Conservation (phyloP, 1,140 invertebrate genomes). For the Chionoecetes opilio region DNA sequence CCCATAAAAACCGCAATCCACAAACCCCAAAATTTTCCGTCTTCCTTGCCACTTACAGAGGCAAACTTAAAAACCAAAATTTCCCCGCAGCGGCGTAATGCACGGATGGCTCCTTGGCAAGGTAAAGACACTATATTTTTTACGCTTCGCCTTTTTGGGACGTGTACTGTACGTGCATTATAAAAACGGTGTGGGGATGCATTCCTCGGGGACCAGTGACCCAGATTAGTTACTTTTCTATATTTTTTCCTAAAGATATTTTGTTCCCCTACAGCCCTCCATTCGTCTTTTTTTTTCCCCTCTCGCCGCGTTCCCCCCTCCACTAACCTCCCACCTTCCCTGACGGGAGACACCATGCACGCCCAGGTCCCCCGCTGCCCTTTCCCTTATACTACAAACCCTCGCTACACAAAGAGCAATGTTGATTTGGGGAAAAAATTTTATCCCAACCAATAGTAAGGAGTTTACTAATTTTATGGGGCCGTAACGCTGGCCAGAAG, state of each 20-base stretch:
- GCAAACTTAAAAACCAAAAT: background rate
- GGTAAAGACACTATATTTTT: background rate
- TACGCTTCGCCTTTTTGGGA: background rate
- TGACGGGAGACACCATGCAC: background rate
- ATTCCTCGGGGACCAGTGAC: too few relatives aligned
- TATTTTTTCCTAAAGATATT: too few relatives aligned
- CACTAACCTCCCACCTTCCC: background rate
- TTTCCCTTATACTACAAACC: background rate
- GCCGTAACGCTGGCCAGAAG: background rate
- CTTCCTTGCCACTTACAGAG: background rate
- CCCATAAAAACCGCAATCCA: too few relatives aligned
- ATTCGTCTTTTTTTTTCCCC: too few relatives aligned
- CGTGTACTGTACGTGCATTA: too few relatives aligned
- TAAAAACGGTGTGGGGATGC: too few relatives aligned
- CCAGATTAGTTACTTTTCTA: too few relatives aligned
- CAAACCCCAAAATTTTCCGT: background rate
- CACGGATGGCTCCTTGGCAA: background rate
- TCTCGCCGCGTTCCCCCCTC: too few relatives aligned
- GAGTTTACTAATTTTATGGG: background rate
- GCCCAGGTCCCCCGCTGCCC: background rate
- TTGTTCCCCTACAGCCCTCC: too few relatives aligned
- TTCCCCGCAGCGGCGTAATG: background rate
- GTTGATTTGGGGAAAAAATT: background rate
- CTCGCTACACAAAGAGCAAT: slow-evolving; percentile 27
- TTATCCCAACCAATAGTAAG: background rate